These are phyloP conservation scores for Palythoa grandiflora DNA, from an alignment of 92 coral and sea anemone genomes.

Conservation along the genomic window DNA sequence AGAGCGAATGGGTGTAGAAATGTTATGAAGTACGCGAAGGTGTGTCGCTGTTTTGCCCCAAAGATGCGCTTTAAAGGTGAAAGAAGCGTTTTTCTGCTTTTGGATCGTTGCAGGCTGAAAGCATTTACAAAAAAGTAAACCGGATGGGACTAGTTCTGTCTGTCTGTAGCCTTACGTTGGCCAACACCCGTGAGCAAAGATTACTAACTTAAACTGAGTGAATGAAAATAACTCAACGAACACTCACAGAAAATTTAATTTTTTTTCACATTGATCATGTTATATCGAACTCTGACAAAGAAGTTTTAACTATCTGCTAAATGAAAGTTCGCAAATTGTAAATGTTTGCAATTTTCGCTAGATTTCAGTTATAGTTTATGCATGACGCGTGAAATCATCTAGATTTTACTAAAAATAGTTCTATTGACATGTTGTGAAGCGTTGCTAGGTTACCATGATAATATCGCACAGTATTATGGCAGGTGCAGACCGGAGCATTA, in stretches of 20 bases:
- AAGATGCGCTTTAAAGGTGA: too few relatives aligned
- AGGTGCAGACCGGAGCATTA: conserved; percentile 13
- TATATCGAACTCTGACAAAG: neutral
- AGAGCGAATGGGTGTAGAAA: conserved; percentile 72
- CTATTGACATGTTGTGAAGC: neutral
- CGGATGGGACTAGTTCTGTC: neutral
- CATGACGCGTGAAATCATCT: neutral
- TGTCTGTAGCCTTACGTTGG: neutral
- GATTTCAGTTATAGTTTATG: neutral
- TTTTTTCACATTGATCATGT: neutral
- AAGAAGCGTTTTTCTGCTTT: neutral
- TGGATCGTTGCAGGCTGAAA: neutral
- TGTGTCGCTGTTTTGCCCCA: neutral
- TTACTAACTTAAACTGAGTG: neutral
- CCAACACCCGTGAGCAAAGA: neutral
- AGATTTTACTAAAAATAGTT: neutral
- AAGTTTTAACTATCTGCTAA: neutral
- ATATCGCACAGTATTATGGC: neutral
- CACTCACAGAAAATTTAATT: neutral
- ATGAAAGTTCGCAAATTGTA: neutral
- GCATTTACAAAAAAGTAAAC: neutral
- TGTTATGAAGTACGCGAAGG: neutral
- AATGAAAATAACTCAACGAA: neutral
- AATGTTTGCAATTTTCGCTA: conserved; percentile 9
- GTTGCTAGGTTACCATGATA: conserved; percentile 27